Base-by-base conservation (phyloP, 2,797 vertebrate species). In the Danio tinwini region DNA sequence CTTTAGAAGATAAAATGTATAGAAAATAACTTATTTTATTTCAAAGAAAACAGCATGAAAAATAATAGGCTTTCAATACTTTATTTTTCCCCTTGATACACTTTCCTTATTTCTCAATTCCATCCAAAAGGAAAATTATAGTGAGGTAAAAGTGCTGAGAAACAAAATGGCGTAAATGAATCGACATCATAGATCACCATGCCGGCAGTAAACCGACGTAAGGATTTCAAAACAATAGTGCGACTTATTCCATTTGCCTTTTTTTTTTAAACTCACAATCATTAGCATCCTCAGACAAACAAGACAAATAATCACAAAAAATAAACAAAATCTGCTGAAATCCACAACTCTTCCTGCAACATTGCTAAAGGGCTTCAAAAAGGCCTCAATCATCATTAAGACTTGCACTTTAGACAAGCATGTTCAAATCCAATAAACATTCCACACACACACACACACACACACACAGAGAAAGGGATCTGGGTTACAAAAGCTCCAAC, bases 61-160 rank as follows among this genome's bases (percentile, higher is more conserved):
- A 7, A 59, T 6, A 71, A 3, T 0, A 67, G 90, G 90, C 89
- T 87, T 90, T 90, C 81, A 88, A 92, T 89, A 85, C 78, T 91
- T 90, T 94, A 85, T 87, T 65, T 85, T 89, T 88, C 84, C 85
- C 91, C 88, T 91, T 92, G 89, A 93, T 89, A 92, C 90, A 93
- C 89, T 93, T 91, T 93, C 90, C 90, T 90, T 90, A 93, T 91
- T 29, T 89, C 88, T 91, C 84, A 90, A 90, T 90, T 91, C 87
- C 89, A 88, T 89, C 85, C 88, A 89, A 88, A 90, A 87, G 89
- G 87, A 93, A n/a, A 93, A 91, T 87, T 91, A 82, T 87, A 91
- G 89, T 93, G 92, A 93, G 93, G 93, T 93, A 92, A 93, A 94
- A 93, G 92, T 93, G 91, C 91, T 90, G 89, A 91, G 91, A 94